Conservation (phyloP, 2,113 vertebrate species). For the Thamnaconus septentrionalis region DNA sequence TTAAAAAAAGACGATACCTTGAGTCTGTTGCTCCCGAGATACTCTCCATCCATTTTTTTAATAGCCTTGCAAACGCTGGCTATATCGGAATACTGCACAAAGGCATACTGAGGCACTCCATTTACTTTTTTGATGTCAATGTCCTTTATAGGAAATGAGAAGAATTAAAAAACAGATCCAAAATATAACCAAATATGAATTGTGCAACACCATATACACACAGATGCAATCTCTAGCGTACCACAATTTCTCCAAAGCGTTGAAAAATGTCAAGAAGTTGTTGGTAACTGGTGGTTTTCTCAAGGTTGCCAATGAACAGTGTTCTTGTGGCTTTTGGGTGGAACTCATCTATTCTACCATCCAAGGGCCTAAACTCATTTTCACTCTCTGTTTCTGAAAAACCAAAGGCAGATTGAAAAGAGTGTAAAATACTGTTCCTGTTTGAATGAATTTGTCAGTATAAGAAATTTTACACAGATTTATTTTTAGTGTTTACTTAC, state of each 20-base stretch:
- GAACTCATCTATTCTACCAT: constrained; percentile 97
- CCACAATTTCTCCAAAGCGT: constrained; percentile 97
- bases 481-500: constrained; percentile 69
- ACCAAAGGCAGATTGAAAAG: neutral
- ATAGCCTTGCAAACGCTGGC: constrained; percentile 98
- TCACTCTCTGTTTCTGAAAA: constrained; percentile 94
- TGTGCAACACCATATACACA: neutral
- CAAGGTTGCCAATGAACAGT: constrained; percentile 97
- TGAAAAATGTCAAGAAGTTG: constrained; percentile 97
- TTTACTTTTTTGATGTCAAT: constrained; percentile 99
- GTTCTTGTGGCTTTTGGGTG: constrained; percentile 98
- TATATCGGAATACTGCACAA: constrained; percentile 97
- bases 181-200: neutral
- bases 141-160: constrained; percentile 77
- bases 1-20: constrained; percentile 79
- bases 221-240: constrained; percentile 63
- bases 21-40: constrained; percentile 94
- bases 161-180: constrained; percentile 2
- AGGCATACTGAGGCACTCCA: constrained; percentile 94
- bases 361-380: constrained; percentile 97
- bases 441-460: neutral
- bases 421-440: neutral
- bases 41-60: constrained; percentile 99
- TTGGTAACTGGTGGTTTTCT: constrained; percentile 96
- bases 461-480: neutral